Base-by-base conservation (phyloP, 2,888 invertebrate genomes). In the Heteromyza rotundicornis region DNA sequence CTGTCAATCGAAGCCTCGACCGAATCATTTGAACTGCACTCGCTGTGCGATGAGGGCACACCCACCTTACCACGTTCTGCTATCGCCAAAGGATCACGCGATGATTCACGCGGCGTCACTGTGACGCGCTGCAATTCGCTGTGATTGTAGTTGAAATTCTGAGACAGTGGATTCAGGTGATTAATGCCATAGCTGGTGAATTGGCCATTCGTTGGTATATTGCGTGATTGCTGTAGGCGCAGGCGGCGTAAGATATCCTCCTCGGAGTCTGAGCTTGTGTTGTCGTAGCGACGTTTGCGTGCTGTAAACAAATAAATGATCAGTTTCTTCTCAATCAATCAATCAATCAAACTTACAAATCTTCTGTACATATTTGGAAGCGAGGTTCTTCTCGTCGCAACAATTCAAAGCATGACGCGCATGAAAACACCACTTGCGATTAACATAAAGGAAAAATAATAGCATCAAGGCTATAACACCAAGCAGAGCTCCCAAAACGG, bases 401-500 rank as follows among this genome's bases (percentile, higher is more conserved):
- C 89, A 89, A 51, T 86, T 85, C 69, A 89, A 86, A 64, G 86
- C 87, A 70, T 86, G 87, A 63, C 86, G 84, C 64, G 86, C 84
- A 67, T 86, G 86, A 79, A 89, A 89, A 77, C 90, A 90, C 77
- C 88, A 86, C 82, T 89, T 90, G 77, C 94, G 90, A 80, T 93
- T 93, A 70, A 96, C 87, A 85, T 95, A 96, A 70, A 96, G 87
- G 75, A 95, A 90, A 76, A 95, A 88, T 68, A 95, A 89, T 74
- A 96, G 86, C 71, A 96, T 86, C 64, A 95, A 86, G 20, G 90
- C 89, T 59, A 95, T 90, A 79, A 95, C 90, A 67, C 92, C 93
- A 66, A 91, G 92, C 74, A 95, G 90, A 66, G 92, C 94, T 77
- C 94, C 94, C 81, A 96, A 87, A 81, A 95, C 91, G 79, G 94